Percentiles rank a stretch among this genome's conserved stretches.
phyloP scores from a whole-genome alignment of 1,140 invertebrate species.

The Cotesia glomerata region DNA sequence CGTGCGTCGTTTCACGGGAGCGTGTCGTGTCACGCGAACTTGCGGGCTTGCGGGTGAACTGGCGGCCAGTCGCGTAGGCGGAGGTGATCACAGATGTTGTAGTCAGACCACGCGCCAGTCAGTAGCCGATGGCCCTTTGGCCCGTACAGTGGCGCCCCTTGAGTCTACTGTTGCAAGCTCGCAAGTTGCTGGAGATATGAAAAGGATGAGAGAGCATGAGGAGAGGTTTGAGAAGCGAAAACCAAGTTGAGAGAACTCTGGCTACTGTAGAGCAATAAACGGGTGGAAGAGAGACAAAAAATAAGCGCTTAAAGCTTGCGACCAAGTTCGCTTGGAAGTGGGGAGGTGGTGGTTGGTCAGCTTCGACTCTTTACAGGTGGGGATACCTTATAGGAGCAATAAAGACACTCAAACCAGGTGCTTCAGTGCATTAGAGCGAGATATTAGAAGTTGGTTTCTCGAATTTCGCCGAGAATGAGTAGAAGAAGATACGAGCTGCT shows the following conservation, averaged over 20 bases:
- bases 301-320: slow-evolving; percentile 25
- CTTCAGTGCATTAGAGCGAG: slow-evolving; percentile 31
- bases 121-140: slow-evolving; percentile 49
- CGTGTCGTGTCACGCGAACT: slow-evolving; percentile 62
- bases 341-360: slow-evolving; percentile 3
- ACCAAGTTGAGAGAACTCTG: slow-evolving; percentile 11
- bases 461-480: not conserved
- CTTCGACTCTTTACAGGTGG: slow-evolving; percentile 3
- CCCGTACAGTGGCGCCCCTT: slow-evolving; percentile 60
- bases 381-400: slow-evolving; percentile 3
- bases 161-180: slow-evolving; percentile 48
- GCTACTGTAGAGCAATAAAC: not conserved
- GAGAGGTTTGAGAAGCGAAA: slow-evolving; percentile 25
- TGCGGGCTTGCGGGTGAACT: slow-evolving; percentile 64
- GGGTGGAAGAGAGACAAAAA: slow-evolving; percentile 2
- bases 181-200: slow-evolving; percentile 30
- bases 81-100: slow-evolving; percentile 62
- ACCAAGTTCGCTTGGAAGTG: slow-evolving; percentile 8
- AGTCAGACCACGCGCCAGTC: slow-evolving; percentile 54
- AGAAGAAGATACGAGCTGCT: not conserved
- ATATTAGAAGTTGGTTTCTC: slow-evolving; percentile 39
- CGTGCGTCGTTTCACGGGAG: slow-evolving; percentile 40
- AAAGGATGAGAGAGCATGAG: slow-evolving; percentile 18
- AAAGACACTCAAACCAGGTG: not conserved
- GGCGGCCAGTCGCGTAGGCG: slow-evolving; percentile 59